Evolutionary conservation across 2,888 invertebrate species (phyloP), one percentile per base, ranked within the genome.

Genomic region (Pogonocherus hispidulus): DNA sequence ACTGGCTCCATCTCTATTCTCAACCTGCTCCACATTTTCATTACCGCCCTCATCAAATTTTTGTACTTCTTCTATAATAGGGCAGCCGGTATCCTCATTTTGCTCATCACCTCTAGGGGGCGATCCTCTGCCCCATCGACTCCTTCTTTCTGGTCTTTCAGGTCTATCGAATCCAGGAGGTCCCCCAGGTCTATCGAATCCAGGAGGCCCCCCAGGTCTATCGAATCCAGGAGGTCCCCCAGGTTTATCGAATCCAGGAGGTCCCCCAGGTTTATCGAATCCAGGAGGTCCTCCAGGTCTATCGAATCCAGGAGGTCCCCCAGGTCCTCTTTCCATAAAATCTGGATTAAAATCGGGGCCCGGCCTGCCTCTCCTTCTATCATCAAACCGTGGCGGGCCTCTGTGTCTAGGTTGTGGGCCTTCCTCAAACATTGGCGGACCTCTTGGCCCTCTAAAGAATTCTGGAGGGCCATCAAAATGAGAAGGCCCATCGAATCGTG

Each of bases 391-490:
- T 2, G 49, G 23, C 4, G 51, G 52, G 59, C 73, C 69, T 64
- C 71, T 32, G 67, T 69, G 44, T 75, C 76, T 69, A 14, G 35
- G 44, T 6, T 56, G 64, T n/a, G 51, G 57, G 19, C 60, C 55
- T 22, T 64, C 60, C 22, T 68, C 62, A 14, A 72, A 70, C 16
- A 69, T 54, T 41, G 63, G 63, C 44, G 47, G 67, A 37, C 70
- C 66, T 16, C 66, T 70, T 18, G 64, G 69, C 8, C 63, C 63
- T 5, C 67, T 47, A 16, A 41, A 57, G 56, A 54, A 51, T 51
- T 78, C 79, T 73, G 67, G 69, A 27, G 81, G 83, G 6, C 79
- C 77, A 35, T 74, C 71, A 6, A 70, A 72, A 20, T 22, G 57
- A n/a, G 47, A 46, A 2, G 41, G 41, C 2, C 41, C 41, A 14